These are phyloP conservation scores for Pelmatolapia mariae DNA, from an alignment of 2,113 vertebrate species.

Conservation along the genomic window DNA sequence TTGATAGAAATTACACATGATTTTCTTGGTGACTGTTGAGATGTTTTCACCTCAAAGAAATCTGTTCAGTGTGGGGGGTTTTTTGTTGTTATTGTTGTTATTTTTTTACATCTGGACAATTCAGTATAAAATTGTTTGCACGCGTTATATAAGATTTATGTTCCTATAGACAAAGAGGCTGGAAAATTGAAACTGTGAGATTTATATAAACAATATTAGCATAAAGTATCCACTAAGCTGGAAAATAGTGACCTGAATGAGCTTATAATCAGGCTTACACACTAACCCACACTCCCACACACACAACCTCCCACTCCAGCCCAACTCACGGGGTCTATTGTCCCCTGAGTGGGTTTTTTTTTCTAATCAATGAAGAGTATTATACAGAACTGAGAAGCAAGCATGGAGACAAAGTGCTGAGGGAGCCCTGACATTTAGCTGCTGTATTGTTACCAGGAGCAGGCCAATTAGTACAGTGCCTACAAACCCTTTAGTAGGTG, in stretches of 20 bases:
- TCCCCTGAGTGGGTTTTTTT: fast-evolving
- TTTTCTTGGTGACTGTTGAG: not conserved
- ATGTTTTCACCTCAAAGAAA: not conserved
- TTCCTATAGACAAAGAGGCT: not conserved
- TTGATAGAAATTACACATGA: not conserved
- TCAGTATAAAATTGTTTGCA: not conserved
- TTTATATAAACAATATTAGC: not conserved
- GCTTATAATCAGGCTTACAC: not conserved
- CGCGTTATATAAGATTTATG: not conserved
- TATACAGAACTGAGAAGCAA: not conserved
- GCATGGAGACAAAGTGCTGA: constrained; percentile 22
- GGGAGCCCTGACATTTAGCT: constrained; percentile 62
- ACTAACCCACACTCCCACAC: not conserved
- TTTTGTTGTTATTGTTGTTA: no score
- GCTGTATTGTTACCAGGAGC: constrained; percentile 26
- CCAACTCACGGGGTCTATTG: not conserved
- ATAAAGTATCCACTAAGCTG: not conserved
- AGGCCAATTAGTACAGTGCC: constrained; percentile 44
- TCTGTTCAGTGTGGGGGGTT: no score
- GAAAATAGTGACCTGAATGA: constrained; percentile 1
- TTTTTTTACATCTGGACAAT: not conserved
- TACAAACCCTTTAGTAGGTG: not conserved
- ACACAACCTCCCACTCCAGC: not conserved
- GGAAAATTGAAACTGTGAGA: not conserved
- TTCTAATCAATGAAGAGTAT: not conserved